Evolutionary conservation across 2,113 vertebrate genomes (phyloP), one percentile per base, ranked within the genome.

Genomic region (Ailuropoda melanoleuca): DNA sequence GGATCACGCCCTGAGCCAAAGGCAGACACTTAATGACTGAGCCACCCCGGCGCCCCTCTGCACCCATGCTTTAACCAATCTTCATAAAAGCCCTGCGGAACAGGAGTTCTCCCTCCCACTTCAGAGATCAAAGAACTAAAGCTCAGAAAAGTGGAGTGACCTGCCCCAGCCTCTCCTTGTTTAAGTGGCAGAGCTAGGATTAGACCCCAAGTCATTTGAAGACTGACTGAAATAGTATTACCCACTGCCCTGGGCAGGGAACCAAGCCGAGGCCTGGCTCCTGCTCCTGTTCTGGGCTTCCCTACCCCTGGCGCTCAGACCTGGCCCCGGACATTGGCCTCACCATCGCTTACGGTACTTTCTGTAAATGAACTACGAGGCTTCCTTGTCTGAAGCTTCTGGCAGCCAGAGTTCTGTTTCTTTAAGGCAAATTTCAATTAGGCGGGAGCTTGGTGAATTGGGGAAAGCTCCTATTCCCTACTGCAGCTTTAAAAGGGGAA

Each of bases 51-150:
- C 43, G 43, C 43, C 14, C n/a, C 18, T 43, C 10, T 53, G 37
- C 26, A 29, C 3, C 29, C 8, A 2, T 1, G 6, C 24, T 72
- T 29, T 50, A 3, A 11, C 1, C 3, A 11, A 53, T 4, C 81
- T 85, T 72, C 29, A 62, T 39, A 29, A 60, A 0, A 55, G 46
- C 50, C 13, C 72, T 24, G 13, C 0, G 2, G 77, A 8, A 14
- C 7, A 37, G 34, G 72, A 64, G 29, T 62, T 50, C 8, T 56
- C 3, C 72, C 60, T 23, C 39, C 34, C 68, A 85, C 70, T 46
- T 31, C 10, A 93, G 6, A 68, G 60, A 46, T 6, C 11, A 56
- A 66, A 72, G 55, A 84, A 75, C 4, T 0, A 14, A 92, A 85
- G n/a, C 68, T 90, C 93, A 60, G n/a, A 34, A 39, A 74, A 68